A percentile compares a stretch with the other conserved stretches of the same genome.
Evolutionary conservation across 2,113 vertebrate genomes (phyloP).

Genomic region (Corythaixoides concolor): DNA sequence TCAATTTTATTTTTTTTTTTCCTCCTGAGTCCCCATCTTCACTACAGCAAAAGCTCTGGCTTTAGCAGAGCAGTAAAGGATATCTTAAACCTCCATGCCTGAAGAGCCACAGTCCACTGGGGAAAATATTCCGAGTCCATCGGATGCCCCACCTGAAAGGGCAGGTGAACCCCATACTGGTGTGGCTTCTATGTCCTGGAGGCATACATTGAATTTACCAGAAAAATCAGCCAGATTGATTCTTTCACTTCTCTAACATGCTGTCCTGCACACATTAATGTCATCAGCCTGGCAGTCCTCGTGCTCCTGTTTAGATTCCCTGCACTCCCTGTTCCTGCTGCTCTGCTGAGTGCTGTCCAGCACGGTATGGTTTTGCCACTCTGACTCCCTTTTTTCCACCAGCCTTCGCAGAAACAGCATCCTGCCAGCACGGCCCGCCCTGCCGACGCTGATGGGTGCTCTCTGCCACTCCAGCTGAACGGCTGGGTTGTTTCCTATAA

Average conservation of each 20-base stretch:
- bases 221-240: neutral
- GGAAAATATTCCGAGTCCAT: neutral
- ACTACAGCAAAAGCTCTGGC: neutral
- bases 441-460: neutral
- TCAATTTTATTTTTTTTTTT: neutral
- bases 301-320: neutral
- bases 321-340: neutral
- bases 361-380: neutral
- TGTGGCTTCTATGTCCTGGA: neutral
- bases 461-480: neutral
- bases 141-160: neutral
- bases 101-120: neutral
- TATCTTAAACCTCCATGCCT: neutral
- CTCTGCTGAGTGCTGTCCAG: neutral
- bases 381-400: neutral
- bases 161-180: neutral
- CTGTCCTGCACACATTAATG: neutral
- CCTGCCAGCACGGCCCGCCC: neutral
- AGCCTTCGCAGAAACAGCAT: neutral
- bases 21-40: neutral
- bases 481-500: neutral
- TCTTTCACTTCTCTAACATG: neutral
- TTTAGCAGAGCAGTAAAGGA: neutral
- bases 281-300: neutral
- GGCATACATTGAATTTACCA: neutral